Evolutionary conservation across 2,797 vertebrate species (phyloP), one percentile per base, ranked within the genome.

Genomic region (Nannoperca obscura): DNA sequence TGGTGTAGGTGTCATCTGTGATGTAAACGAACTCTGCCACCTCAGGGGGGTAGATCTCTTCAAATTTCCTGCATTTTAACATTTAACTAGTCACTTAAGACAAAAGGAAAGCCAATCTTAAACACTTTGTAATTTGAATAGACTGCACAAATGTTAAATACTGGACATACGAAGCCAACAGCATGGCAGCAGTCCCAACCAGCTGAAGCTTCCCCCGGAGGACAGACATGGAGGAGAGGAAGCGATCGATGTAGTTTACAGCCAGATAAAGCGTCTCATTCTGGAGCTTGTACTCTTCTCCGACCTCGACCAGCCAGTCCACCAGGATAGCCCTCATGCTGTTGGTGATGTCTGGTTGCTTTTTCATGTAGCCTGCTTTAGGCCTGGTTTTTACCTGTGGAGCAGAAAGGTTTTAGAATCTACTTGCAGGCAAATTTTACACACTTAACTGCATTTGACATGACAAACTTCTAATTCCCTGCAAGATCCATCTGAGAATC

Each of bases 1-100:
- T 99, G 4, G 97, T 97, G 78, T 99, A 99, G 49, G 98, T 99
- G 89, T 99, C 98, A 0, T 99, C 98, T 57, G 98, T 99, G 93
- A 99, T 99, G 94, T 99, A 99, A 57, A 99, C 98, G 81, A 99
- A 99, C 86, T 99, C 98, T 0, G 97, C 95, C 84, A 99, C 98
- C 94, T 99, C 98, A 6, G 98, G 98, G 57, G 98, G 98, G 86
- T 99, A 99, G 91, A 99, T 99, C 90, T 99, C 98, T 83, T 99
- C 98, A 92, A 99, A 99, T 88, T 99, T 99, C 61, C 98, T 99
- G 92, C 42, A 88, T 66, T 42, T 8, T 1, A 54, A 75, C 0
- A 66, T 27, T 34, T 0, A 24, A 52, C 24, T 19, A 1, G 3
- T 46, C 1, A 47, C 0, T 44, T 47, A 0, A 71, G 9, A 34